Base-by-base conservation (phyloP, 2,797 vertebrate species). In the Chloroceryle amazona region DNA sequence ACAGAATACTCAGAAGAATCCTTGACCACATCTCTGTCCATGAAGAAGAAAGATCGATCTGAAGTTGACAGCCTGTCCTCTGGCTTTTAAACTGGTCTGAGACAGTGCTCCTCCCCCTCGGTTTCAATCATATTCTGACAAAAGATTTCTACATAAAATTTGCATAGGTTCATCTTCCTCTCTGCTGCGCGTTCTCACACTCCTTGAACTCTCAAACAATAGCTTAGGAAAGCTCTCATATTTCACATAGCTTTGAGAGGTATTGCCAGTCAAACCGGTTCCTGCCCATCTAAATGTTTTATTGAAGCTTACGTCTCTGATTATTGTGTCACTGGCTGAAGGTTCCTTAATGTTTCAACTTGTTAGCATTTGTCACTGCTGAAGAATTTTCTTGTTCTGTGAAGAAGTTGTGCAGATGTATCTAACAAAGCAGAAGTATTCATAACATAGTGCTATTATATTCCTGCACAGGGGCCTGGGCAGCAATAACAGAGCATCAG, bases 71-170 rank as follows among this genome's bases (percentile, higher is more conserved):
- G 61, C 29, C n/a, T 20, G 49, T 12, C 58, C 58, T 33, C 57
- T 63, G 70, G 35, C 55, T 94, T 97, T 95, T 96, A 95, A 95
- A 91, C 9, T 73, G 54, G 3, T n/a, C 57, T 58, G 46, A 78
- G 44, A 41, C 9, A 19, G 2, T 41, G 82, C 94, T 95, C 96
- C 96, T 93, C 96, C 96, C 93, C 85, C 80, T 49, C 0, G 0
- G 18, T 14, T 46, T 72, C 65, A 55, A 16, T 72, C 25, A 81
- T 4, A 22, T 8, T 39, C 58, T 51, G 28, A 55, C 3, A 79
- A 73, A 93, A 84, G 42, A 25, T 37, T 88, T 72, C 51, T 94
- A 28, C 76, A 94, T 96, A 94, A 95, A 66, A 96, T 96, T 96
- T 95, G 89, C 93, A 95, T 96, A 75, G 0, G 2, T 55, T 52